Conservation (phyloP, 2,113 vertebrate genomes). For the Hemiprocne comata region DNA sequence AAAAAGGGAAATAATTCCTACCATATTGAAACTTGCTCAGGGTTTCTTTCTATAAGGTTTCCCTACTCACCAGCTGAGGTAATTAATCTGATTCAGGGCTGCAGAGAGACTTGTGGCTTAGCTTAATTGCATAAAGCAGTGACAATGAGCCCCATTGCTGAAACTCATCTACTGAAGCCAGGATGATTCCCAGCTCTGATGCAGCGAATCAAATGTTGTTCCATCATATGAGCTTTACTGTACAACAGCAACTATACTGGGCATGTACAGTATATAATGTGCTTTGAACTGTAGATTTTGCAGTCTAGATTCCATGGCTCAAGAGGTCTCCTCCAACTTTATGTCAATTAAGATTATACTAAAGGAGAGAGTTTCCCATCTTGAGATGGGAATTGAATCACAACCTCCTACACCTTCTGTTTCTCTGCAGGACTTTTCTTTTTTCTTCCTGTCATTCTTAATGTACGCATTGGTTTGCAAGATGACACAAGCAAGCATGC, state of each 20-base stretch:
- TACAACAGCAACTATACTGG: neutral
- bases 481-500: neutral
- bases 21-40: neutral
- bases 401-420: neutral
- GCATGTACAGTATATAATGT: neutral
- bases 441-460: accelerated
- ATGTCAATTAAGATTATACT: neutral
- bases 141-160: neutral
- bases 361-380: neutral
- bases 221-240: neutral
- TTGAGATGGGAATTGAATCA: neutral
- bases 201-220: neutral
- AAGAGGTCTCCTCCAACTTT: neutral
- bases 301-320: neutral
- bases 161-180: neutral
- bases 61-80: neutral
- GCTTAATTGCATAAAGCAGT: neutral
- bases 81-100: neutral
- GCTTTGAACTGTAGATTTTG: neutral
- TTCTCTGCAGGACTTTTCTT: neutral
- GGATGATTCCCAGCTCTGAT: neutral
- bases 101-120: neutral
- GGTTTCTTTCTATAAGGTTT: neutral
- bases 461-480: neutral
- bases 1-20: neutral